These are phyloP conservation scores for Chironex yamaguchii DNA, from an alignment of 30 jellyfish, hydroid and myxozoan genomes.

Conservation along the genomic window DNA sequence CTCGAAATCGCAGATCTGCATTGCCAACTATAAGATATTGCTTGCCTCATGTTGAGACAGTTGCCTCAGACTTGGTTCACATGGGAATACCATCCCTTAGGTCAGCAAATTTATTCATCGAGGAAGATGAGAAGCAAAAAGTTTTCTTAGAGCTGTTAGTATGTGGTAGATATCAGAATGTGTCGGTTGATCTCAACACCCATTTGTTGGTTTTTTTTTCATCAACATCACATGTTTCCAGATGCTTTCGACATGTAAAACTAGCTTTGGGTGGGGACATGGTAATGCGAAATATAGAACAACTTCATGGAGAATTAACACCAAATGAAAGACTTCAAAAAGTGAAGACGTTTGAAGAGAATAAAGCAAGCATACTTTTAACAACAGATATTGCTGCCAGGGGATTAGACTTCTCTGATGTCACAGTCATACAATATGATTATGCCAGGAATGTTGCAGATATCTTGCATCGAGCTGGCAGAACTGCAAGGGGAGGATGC, in stretches of 20 bases:
- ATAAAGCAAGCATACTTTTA: slow-evolving; percentile 47
- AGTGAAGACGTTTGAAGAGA: slow-evolving; percentile 32
- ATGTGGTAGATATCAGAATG: too few relatives aligned
- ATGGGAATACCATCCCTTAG: slow-evolving; percentile 23
- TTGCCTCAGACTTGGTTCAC: slow-evolving; percentile 72
- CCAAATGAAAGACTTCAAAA: slow-evolving; percentile 45
- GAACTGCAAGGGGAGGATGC: slow-evolving; percentile 91
- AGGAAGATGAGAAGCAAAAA: slow-evolving; percentile 35
- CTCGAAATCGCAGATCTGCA: slow-evolving; percentile 67
- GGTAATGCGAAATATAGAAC: slow-evolving; percentile 53
- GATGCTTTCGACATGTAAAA: too few relatives aligned
- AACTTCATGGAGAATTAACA: slow-evolving; percentile 61
- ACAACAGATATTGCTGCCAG: slow-evolving; percentile 87
- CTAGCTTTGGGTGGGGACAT: too few relatives aligned
- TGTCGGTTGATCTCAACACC: too few relatives aligned
- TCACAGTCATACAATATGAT: slow-evolving; percentile 78
- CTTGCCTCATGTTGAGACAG: slow-evolving; percentile 63
- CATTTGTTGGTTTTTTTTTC: too few relatives aligned
- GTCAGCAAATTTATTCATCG: slow-evolving; percentile 50
- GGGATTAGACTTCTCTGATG: slow-evolving; percentile 87
- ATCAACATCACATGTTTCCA: too few relatives aligned
- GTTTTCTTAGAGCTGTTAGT: too few relatives aligned
- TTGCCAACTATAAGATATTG: slow-evolving; percentile 58
- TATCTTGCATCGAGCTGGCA: slow-evolving; percentile 87
- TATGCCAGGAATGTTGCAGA: slow-evolving; percentile 80